These are phyloP conservation scores for Zoanthus solanderi DNA, from an alignment of 92 coral and sea anemone genomes.

Conservation along the genomic window DNA sequence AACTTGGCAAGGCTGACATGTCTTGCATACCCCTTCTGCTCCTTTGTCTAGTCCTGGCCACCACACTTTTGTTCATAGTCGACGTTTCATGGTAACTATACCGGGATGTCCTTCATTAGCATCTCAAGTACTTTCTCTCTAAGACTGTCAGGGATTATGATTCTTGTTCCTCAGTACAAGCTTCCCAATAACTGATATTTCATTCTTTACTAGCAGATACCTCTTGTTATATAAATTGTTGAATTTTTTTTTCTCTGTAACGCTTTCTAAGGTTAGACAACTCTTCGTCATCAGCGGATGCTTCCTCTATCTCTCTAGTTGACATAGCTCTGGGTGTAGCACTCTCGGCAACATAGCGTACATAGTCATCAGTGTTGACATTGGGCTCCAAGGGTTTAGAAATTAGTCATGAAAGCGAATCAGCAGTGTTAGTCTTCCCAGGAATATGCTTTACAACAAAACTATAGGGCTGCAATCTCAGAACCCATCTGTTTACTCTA, in stretches of 20 bases:
- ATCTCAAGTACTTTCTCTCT: background rate
- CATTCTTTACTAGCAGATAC: background rate
- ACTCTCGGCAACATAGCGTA: background rate
- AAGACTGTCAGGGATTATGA: background rate
- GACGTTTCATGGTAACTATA: background rate
- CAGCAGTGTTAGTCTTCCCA: background rate
- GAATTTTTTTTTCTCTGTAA: background rate
- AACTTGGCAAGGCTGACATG: background rate
- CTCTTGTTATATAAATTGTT: background rate
- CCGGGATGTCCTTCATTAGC: background rate
- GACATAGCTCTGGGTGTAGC: constrained; percentile 7
- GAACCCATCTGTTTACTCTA: background rate
- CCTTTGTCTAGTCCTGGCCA: background rate
- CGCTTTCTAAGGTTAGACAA: background rate
- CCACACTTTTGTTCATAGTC: background rate
- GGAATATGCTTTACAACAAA: background rate
- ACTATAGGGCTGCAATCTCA: no score
- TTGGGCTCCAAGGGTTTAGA: background rate
- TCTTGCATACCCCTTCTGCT: background rate
- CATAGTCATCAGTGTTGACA: background rate
- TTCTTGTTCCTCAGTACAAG: background rate
- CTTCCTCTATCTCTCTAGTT: background rate
- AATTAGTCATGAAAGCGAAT: background rate
- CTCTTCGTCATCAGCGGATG: background rate
- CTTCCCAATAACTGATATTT: background rate